Evolutionary conservation across 2,113 vertebrate species (phyloP).

Genomic region (Amphiprion ocellaris): DNA sequence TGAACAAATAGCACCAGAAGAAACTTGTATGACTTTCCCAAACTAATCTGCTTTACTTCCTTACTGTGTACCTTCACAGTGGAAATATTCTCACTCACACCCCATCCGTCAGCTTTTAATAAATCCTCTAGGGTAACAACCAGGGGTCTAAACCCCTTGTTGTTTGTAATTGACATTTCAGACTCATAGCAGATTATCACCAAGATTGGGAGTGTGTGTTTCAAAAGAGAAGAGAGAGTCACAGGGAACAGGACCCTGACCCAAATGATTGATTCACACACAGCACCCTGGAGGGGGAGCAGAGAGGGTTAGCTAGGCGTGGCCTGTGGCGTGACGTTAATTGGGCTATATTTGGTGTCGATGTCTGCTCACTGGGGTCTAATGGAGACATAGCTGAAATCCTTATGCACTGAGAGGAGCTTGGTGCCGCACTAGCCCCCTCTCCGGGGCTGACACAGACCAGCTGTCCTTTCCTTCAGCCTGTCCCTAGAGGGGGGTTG

Average conservation of each 20-base stretch:
- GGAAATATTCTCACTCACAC: slow-evolving; percentile 52
- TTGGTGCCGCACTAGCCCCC: slow-evolving; percentile 41
- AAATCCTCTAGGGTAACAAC: slow-evolving; percentile 65
- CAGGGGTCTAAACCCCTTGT: slow-evolving; percentile 65
- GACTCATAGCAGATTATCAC: slow-evolving; percentile 81
- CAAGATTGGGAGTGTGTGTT: slow-evolving; percentile 70
- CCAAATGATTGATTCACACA: slow-evolving; percentile 81
- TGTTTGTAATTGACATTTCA: slow-evolving; percentile 81
- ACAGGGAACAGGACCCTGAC: slow-evolving; percentile 77
- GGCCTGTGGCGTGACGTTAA: slow-evolving; percentile 79
- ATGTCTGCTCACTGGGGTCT: slow-evolving; percentile 73
- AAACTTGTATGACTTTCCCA: slow-evolving; percentile 25
- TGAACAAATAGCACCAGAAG: neutral
- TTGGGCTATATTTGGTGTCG: slow-evolving; percentile 81
- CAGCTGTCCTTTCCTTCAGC: slow-evolving; percentile 86
- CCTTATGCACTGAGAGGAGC: slow-evolving; percentile 71
- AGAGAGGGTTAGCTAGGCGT: slow-evolving; percentile 47
- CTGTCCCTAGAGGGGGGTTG: neutral
- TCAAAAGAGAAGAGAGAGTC: slow-evolving; percentile 75
- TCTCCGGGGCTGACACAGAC: slow-evolving; percentile 53
- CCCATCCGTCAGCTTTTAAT: slow-evolving; percentile 39
- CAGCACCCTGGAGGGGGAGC: slow-evolving; percentile 64
- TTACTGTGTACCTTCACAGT: slow-evolving; percentile 33
- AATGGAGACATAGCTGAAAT: slow-evolving; percentile 85
- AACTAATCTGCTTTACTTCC: slow-evolving; percentile 42